phyloP scores from a whole-genome alignment of 2,113 vertebrate species.

The Myrmecobius fasciatus region DNA sequence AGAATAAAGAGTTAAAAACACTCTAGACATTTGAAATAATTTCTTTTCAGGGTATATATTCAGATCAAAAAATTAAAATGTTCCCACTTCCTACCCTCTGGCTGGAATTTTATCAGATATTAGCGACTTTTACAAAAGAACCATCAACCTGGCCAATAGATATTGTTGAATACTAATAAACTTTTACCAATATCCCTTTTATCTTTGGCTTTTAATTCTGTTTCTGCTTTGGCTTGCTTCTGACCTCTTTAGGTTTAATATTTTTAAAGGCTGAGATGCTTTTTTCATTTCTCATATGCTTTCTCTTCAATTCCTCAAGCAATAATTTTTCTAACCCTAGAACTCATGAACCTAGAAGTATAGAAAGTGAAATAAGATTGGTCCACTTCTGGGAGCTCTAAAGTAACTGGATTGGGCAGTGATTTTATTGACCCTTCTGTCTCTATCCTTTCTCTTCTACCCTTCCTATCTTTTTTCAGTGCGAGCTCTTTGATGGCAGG shows the following conservation, averaged over 20 bases:
- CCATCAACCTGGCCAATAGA: slow-evolving; percentile 16
- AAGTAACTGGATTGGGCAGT: not conserved
- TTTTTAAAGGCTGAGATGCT: slow-evolving; percentile 24
- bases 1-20: not conserved
- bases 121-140: slow-evolving; percentile 32
- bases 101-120: not conserved
- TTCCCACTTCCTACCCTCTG: not conserved
- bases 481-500: not conserved
- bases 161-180: slow-evolving; percentile 35
- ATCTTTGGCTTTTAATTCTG: slow-evolving; percentile 45
- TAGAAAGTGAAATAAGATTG: not conserved
- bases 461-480: not conserved
- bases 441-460: not conserved
- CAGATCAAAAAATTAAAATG: not conserved
- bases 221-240: slow-evolving; percentile 1
- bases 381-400: not conserved
- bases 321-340: not conserved
- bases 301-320: not conserved
- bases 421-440: not conserved
- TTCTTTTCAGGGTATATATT: not conserved
- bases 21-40: not conserved
- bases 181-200: slow-evolving; percentile 31
- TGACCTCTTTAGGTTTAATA: slow-evolving; percentile 12
- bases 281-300: not conserved
- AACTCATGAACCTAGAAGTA: not conserved